phyloP scores from a whole-genome alignment of 2,113 vertebrate genomes.

The Lycaon pictus region DNA sequence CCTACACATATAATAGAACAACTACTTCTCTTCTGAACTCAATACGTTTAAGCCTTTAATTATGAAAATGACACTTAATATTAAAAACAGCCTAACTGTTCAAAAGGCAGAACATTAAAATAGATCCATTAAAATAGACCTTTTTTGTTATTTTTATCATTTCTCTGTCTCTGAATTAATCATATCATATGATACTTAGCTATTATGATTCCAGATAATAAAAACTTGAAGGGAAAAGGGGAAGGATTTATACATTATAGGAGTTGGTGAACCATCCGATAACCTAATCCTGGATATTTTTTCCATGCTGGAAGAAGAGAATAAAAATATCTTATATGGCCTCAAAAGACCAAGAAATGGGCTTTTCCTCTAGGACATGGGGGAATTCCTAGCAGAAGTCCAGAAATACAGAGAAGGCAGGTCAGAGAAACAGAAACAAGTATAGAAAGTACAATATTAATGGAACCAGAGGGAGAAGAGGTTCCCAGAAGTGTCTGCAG shows the following conservation, averaged over 20 bases:
- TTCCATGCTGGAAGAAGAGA: neutral
- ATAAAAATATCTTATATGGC: neutral
- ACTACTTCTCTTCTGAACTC: neutral
- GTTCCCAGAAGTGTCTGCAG: neutral
- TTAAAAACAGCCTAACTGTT: constrained; percentile 17
- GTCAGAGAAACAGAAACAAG: neutral
- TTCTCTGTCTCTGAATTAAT: neutral
- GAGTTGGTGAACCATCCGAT: neutral
- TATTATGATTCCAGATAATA: constrained; percentile 41
- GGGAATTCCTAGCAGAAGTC: neutral
- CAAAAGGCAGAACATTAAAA: neutral
- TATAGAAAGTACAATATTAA: neutral
- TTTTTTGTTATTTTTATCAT: neutral
- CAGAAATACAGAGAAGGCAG: neutral
- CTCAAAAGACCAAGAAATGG: constrained; percentile 8
- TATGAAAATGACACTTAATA: neutral
- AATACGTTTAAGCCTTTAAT: neutral
- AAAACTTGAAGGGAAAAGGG: neutral
- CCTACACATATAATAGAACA: neutral
- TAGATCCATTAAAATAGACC: neutral
- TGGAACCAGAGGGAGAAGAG: neutral
- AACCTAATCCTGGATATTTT: neutral
- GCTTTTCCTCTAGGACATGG: neutral
- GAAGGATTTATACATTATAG: neutral
- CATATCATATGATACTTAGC: neutral